Evolutionary conservation across 2,888 invertebrate genomes (phyloP).

Genomic region (Endotricha flammealis): DNA sequence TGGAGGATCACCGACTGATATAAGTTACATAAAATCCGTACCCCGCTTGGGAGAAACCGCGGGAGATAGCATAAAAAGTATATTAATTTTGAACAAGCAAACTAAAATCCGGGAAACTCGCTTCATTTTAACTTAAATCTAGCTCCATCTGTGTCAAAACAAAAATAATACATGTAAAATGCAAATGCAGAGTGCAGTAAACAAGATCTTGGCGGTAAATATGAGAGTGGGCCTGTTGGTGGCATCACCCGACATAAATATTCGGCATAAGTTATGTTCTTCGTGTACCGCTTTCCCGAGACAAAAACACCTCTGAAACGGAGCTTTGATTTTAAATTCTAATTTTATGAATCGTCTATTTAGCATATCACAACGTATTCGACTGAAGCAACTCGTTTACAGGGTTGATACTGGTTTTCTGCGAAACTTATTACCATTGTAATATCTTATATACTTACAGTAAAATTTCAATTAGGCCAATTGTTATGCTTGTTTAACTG

Average conservation of each 20-base stretch:
- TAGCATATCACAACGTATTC: constrained; percentile 61
- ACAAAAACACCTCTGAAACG: constrained; percentile 64
- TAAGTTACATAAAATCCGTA: too few species aligned
- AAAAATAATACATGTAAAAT: constrained; percentile 47
- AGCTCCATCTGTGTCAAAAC: constrained; percentile 23
- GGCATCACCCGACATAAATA: constrained; percentile 62
- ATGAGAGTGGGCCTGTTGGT: constrained; percentile 49
- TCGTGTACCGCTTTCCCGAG: constrained; percentile 42
- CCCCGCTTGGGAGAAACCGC: too few species aligned
- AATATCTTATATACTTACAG: too few species aligned
- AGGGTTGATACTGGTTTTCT: background rate
- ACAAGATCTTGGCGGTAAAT: constrained; percentile 57
- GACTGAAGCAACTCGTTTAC: background rate
- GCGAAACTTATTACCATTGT: background rate
- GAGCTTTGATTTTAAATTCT: constrained; percentile 73
- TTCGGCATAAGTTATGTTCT: constrained; percentile 60
- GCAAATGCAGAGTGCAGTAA: constrained; percentile 50
- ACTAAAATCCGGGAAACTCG: too few species aligned
- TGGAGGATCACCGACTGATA: too few species aligned
- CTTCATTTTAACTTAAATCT: background rate
- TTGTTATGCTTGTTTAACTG: too few species aligned
- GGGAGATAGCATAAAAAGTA: too few species aligned
- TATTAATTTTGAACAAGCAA: too few species aligned
- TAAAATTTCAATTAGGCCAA: too few species aligned
- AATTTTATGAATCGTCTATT: constrained; percentile 67